phyloP scores from a whole-genome alignment of 2,113 vertebrate genomes.

The Promerops cafer region DNA sequence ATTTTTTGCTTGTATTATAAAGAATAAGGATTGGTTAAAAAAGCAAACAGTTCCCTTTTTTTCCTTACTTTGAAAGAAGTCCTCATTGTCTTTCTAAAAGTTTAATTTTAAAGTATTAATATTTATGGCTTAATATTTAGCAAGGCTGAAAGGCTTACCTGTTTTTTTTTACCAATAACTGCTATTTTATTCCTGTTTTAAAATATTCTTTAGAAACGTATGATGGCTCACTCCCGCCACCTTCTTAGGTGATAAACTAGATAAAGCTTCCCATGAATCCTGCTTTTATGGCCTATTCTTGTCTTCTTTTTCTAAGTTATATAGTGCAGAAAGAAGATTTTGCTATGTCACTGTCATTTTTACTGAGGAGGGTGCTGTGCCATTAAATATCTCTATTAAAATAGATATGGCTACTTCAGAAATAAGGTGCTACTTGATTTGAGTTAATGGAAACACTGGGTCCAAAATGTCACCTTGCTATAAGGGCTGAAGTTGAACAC shows the following conservation, averaged over 20 bases:
- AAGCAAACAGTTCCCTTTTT: fast-evolving
- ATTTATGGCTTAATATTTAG: constrained; percentile 30
- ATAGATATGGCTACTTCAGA: neutral
- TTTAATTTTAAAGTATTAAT: neutral
- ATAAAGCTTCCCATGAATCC: constrained; percentile 45
- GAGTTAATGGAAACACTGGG: neutral
- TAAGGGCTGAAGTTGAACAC: neutral
- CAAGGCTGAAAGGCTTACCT: neutral
- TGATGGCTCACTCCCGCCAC: constrained; percentile 1
- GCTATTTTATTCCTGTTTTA: neutral
- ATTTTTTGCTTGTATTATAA: neutral
- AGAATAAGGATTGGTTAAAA: neutral
- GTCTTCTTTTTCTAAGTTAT: constrained; percentile 33
- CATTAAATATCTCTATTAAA: constrained; percentile 29
- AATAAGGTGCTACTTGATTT: neutral
- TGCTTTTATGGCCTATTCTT: constrained; percentile 44
- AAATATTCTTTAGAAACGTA: neutral
- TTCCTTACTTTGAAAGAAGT: neutral
- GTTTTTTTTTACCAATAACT: neutral
- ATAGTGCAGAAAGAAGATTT: neutral
- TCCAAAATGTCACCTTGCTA: neutral
- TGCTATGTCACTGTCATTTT: constrained; percentile 31
- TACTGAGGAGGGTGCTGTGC: neutral
- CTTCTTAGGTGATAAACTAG: constrained; percentile 38
- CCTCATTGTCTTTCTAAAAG: neutral